Base-by-base conservation (phyloP, 64 coral and sea anemone genomes). In the Stichodactyla helianthus region DNA sequence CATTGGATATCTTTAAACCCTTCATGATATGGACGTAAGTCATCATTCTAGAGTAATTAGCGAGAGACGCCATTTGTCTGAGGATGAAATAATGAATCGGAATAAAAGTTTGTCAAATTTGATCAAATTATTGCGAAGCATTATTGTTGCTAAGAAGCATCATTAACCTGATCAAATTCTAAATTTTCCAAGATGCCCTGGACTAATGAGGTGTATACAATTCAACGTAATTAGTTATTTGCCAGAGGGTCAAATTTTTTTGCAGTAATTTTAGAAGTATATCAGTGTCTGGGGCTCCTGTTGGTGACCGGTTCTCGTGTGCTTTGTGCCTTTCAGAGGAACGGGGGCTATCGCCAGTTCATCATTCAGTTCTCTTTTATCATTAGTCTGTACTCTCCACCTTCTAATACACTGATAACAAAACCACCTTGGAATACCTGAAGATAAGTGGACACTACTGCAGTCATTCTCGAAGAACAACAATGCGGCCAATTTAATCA, bases 21-120 rank as follows among this genome's bases (percentile, higher is more conserved):
- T 71, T 81, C 53, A 77, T 90, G 85, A 92, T 93, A 96, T 87
- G 88, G 85, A 90, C 86, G 84, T 96, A 85, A 92, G 79, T 91
- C 89, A 71, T 89, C 94, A 93, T 92, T 92, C 86, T 85, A 71
- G 92, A 93, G 85, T 87, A 93, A 96, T 96, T 96, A 96, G 81
- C 58, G 54, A 55, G 82, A 88, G 91, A 86, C 85, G 91, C 71
- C 88, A 79, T 76, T 80, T 86, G 70, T 87, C 87, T 89, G 90
- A 92, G 76, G 59, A 87, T 59, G 70, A 82, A 92, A 92, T 92
- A 82, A 92, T 64, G 70, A 80, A 92, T 77, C 79, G 90, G 77
- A 78, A 53, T 86, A 83, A 92, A 79, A 87, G 59, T 87, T 65
- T 71, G 79, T 82, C 79, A 87, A 81, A 76, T 61, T 87, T 92